A percentile compares a stretch with the other conserved stretches of the same genome.
Conservation (phyloP, 2,888 invertebrate species). For the Dynastes maya region DNA sequence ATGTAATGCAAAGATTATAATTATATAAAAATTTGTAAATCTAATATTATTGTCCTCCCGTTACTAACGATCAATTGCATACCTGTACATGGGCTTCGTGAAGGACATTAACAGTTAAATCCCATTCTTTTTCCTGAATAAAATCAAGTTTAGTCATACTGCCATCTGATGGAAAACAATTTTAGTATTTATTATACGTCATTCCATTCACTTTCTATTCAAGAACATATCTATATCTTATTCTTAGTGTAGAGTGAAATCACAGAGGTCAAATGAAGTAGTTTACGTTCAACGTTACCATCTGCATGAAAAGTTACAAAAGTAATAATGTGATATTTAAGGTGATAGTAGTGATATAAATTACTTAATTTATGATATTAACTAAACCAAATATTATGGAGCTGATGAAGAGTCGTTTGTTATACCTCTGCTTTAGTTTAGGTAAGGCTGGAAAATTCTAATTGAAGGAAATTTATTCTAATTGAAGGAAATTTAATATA, state of each 20-base stretch:
- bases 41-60: no score
- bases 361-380: not conserved
- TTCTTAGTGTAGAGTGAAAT: slow-evolving; percentile 47
- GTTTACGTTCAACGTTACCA: slow-evolving; percentile 44
- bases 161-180: slow-evolving; percentile 54
- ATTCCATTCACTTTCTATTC: slow-evolving; percentile 62
- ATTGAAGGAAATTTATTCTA: no score
- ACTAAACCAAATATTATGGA: slow-evolving; percentile 35
- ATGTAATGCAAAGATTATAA: no score
- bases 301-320: slow-evolving; percentile 50
- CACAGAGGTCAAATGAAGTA: not conserved
- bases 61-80: not conserved
- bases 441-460: slow-evolving; percentile 12
- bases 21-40: no score
- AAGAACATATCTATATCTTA: slow-evolving; percentile 55
- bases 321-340: slow-evolving; percentile 14
- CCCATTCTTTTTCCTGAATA: not conserved
- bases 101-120: no score
- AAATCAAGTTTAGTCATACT: not conserved
- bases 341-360: slow-evolving; percentile 6
- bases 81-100: not conserved
- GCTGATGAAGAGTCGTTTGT: slow-evolving; percentile 15
- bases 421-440: slow-evolving; percentile 22
- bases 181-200: slow-evolving; percentile 56
- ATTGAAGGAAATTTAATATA: no score